Evolutionary conservation across 2,113 vertebrate genomes (phyloP), one percentile per base, ranked within the genome.

Genomic region (Ciconia boyciana): DNA sequence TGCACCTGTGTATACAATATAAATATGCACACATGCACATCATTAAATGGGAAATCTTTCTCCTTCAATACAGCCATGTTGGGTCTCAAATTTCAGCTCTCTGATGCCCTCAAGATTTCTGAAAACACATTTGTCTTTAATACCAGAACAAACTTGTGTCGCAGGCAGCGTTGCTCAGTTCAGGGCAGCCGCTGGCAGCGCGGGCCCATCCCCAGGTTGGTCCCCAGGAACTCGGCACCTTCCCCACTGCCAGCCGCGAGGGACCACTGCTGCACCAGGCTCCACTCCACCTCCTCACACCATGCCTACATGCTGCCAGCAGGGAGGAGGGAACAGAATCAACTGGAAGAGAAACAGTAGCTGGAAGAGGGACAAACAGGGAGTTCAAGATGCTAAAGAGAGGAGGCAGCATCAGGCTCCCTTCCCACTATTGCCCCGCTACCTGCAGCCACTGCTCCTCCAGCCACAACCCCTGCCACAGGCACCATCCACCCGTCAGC

Each of bases 11-110:
- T 88, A 66, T 48, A 48, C 6, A 43, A 21, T 36, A 51, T 11
- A 80, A 76, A 88, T 91, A 91, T 8, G 74, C 78, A 85, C 66
- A 74, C 93, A 88, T 95, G 93, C 95, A 94, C 18, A 7, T 26
- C 39, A 83, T 46, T 86, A 22, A 43, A 78, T 58, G 13, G 48
- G 51, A 76, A 83, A 46, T 83, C 60, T 64, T 91, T 55, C 66
- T 91, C 55, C 94, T 91, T 91, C 41, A 77, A 66, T n/a, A 68
- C 29, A 83, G n/a, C 39, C 82, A 46, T 6, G 21, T 24, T 55
- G 43, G 66, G 55, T 89, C 82, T 90, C 82, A 58, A 77, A 46
- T 75, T 85, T 43, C 78, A 88, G 29, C 91, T 51, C 61, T 93
- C 78, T 86, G 82, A 83, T 58, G 36, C 51, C 34, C 82, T 85